Evolutionary conservation across 1,140 invertebrate species (phyloP).

Genomic region (Neomicropteryx cornuta): DNA sequence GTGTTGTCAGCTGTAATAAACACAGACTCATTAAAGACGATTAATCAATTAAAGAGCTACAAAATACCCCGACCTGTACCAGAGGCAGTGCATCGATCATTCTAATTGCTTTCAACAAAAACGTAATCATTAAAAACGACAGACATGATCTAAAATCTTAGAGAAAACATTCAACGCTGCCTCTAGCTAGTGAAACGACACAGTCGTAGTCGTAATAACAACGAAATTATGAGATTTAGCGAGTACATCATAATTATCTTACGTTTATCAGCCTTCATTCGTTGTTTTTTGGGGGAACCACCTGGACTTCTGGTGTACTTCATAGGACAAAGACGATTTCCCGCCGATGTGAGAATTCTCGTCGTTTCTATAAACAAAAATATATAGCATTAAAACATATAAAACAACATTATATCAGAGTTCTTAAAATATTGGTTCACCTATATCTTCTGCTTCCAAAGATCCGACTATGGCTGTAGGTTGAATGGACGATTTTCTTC

Average conservation of each 20-base stretch:
- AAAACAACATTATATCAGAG: background rate
- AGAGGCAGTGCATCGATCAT: too few relatives aligned
- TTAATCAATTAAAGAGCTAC: background rate
- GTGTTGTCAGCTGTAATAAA: slow-evolving; percentile 32
- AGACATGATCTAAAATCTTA: slow-evolving; percentile 8
- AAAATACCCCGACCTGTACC: too few relatives aligned
- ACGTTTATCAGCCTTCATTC: too few relatives aligned
- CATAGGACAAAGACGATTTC: slow-evolving; percentile 15
- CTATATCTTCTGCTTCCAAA: slow-evolving; percentile 41
- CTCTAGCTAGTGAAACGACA: background rate
- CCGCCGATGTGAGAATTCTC: slow-evolving; percentile 14
- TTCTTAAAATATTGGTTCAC: slow-evolving; percentile 9
- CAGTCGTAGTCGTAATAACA: background rate
- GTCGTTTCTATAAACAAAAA: slow-evolving; percentile 13
- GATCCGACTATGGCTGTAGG: slow-evolving; percentile 34
- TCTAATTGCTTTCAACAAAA: too few relatives aligned
- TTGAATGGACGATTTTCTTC: slow-evolving; percentile 49
- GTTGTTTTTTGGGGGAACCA: slow-evolving; percentile 8
- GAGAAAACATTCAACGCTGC: slow-evolving; percentile 1
- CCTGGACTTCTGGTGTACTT: slow-evolving; percentile 11
- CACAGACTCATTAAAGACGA: background rate
- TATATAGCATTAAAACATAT: background rate
- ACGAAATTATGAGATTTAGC: slow-evolving; percentile 3
- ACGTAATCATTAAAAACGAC: too few relatives aligned
- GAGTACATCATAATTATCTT: too few relatives aligned